Percentiles rank a stretch among this genome's conserved stretches.
phyloP scores from a whole-genome alignment of 1,140 invertebrate species.

The Lasaia peninsularis region DNA sequence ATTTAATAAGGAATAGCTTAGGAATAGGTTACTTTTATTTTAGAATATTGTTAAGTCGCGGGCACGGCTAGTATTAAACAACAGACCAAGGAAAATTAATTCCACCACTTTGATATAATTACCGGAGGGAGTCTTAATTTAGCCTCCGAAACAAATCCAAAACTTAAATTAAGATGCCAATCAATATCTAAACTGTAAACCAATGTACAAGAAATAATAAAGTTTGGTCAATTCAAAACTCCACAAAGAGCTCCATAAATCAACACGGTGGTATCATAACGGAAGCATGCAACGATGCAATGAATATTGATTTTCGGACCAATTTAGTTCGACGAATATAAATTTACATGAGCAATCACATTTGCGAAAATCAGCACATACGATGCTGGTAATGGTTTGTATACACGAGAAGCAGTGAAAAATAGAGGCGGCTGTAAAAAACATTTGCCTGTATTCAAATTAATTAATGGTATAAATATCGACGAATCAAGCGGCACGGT shows the following conservation, averaged over 20 bases:
- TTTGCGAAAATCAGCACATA: constrained; percentile 29
- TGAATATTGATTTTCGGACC: constrained; percentile 56
- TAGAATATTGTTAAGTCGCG: no score
- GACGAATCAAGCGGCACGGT: neutral
- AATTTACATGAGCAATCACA: constrained; percentile 36
- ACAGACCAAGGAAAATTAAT: no score
- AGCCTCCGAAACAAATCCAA: neutral
- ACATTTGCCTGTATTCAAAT: constrained; percentile 6
- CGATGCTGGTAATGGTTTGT: constrained; percentile 15
- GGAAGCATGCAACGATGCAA: constrained; percentile 41
- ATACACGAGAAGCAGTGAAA: constrained; percentile 15
- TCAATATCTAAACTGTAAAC: constrained; percentile 10
- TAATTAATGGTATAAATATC: constrained; percentile 4
- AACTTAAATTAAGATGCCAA: constrained; percentile 7
- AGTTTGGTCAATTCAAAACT: constrained; percentile 19
- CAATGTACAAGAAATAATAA: constrained; percentile 14
- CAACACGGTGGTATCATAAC: constrained; percentile 45
- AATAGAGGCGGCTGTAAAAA: constrained; percentile 6
- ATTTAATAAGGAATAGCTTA: no score
- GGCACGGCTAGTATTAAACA: no score
- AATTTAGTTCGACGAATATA: constrained; percentile 49
- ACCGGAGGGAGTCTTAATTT: neutral
- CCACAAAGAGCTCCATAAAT: constrained; percentile 49
- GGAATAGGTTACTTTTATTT: no score
- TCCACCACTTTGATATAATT: neutral